Conservation (phyloP, 2,797 vertebrate genomes). For the Rhynchotus rufescens region DNA sequence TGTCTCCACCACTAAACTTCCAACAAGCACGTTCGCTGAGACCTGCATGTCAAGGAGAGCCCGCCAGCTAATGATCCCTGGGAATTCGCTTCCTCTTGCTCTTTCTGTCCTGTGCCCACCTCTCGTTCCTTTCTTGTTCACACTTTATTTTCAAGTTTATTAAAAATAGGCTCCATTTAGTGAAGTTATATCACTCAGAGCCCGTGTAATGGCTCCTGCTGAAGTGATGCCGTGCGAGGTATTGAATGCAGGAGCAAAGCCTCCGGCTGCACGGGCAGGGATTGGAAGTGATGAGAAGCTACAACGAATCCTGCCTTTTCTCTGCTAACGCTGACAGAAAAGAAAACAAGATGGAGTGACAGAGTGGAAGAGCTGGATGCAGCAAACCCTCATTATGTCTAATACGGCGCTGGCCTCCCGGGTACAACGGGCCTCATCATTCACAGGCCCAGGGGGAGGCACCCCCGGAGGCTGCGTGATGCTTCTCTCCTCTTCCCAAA, state of each 20-base stretch:
- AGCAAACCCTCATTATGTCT: neutral
- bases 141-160: conserved; percentile 9
- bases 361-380: neutral
- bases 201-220: neutral
- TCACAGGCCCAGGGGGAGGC: neutral
- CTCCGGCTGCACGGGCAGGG: accelerated
- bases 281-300: accelerated
- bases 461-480: neutral
- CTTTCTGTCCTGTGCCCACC: neutral
- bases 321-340: neutral
- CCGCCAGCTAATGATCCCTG: conserved; percentile 11
- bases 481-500: neutral
- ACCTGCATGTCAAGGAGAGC: conserved; percentile 34
- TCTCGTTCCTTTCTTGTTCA: neutral
- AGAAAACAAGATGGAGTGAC: neutral
- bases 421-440: neutral
- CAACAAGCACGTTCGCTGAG: neutral
- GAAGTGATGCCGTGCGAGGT: neutral
- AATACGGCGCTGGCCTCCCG: neutral
- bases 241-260: neutral
- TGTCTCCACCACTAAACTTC: conserved; percentile 43
- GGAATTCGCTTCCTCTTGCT: conserved; percentile 18
- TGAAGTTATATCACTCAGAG: neutral
- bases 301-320: neutral
- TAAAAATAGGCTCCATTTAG: conserved; percentile 3